Evolutionary conservation across 2,888 invertebrate species (phyloP).

Genomic region (Apodemia duryi): DNA sequence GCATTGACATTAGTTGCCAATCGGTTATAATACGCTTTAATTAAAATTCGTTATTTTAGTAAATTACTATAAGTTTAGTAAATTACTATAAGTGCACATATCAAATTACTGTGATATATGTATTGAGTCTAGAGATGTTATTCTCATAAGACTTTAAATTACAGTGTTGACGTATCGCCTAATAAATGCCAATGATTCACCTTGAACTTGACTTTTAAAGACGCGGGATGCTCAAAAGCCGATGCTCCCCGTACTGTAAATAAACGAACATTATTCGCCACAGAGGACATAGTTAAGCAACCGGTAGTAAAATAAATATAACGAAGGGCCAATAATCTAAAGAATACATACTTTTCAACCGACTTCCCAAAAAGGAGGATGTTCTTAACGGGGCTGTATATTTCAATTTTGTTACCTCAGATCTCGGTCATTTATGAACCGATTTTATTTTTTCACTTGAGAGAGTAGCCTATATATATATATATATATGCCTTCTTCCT

Average conservation of each 20-base stretch:
- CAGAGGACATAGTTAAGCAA: conserved; percentile 25
- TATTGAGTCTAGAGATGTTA: conserved; percentile 10
- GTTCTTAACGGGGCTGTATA: too few relatives aligned
- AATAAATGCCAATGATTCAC: conserved; percentile 74
- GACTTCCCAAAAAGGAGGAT: too few relatives aligned
- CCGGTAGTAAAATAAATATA: conserved; percentile 56
- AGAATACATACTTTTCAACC: conserved; percentile 21
- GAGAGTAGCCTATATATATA: too few relatives aligned
- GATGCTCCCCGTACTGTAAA: conserved; percentile 35
- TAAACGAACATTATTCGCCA: conserved; percentile 40
- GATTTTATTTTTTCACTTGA: too few relatives aligned
- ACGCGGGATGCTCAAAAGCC: conserved; percentile 53
- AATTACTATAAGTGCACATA: neutral
- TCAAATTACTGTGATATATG: neutral
- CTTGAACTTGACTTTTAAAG: conserved; percentile 69
- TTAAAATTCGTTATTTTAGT: neutral
- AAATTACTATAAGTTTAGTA: neutral
- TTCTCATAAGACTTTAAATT: conserved; percentile 25
- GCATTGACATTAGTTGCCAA: neutral
- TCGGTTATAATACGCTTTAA: neutral
- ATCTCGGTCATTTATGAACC: too few relatives aligned
- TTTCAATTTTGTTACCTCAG: too few relatives aligned
- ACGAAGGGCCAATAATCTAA: conserved; percentile 51
- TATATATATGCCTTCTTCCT: too few relatives aligned
- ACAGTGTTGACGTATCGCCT: conserved; percentile 61